Percentiles rank a stretch among this genome's conserved stretches.
phyloP scores from a whole-genome alignment of 2,797 vertebrate species.

The Oryzias dopingdopingensis region DNA sequence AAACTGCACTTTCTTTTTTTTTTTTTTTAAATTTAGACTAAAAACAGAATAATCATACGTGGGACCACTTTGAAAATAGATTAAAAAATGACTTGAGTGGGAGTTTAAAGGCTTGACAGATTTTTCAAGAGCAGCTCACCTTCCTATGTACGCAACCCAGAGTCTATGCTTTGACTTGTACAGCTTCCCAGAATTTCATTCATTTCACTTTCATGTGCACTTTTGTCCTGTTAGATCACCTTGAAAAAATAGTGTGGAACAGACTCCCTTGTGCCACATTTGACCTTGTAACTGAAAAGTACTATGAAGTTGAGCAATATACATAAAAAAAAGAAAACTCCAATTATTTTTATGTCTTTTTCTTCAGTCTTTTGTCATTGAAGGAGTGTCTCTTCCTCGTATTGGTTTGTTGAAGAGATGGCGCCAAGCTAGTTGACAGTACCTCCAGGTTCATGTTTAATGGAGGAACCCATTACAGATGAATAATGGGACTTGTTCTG shows the following conservation, averaged over 20 bases:
- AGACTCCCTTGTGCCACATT: background rate
- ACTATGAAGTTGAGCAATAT: slow-evolving; percentile 1
- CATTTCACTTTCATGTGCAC: background rate
- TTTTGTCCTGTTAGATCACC: background rate
- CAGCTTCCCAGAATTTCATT: background rate
- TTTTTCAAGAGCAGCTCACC: too few species aligned
- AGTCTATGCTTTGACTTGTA: background rate
- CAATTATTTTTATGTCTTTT: background rate
- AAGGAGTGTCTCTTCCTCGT: slow-evolving; percentile 24
- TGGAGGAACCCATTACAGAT: slow-evolving; percentile 62
- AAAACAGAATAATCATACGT: too few species aligned
- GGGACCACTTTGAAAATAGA: too few species aligned
- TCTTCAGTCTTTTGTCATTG: slow-evolving; percentile 8
- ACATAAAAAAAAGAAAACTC: background rate
- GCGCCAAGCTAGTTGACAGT: slow-evolving; percentile 50
- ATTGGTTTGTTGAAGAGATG: slow-evolving; percentile 41
- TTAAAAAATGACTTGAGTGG: too few species aligned
- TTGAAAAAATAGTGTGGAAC: background rate
- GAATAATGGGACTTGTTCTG: slow-evolving; percentile 59
- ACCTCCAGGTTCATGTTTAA: slow-evolving; percentile 65
- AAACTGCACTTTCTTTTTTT: too few species aligned
- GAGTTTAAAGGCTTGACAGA: too few species aligned
- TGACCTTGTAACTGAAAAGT: slow-evolving; percentile 2
- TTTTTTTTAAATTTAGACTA: too few species aligned
- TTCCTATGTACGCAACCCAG: too few species aligned